These are phyloP conservation scores for Onychomys torridus DNA, from an alignment of 2,797 vertebrate species.

Conservation along the genomic window DNA sequence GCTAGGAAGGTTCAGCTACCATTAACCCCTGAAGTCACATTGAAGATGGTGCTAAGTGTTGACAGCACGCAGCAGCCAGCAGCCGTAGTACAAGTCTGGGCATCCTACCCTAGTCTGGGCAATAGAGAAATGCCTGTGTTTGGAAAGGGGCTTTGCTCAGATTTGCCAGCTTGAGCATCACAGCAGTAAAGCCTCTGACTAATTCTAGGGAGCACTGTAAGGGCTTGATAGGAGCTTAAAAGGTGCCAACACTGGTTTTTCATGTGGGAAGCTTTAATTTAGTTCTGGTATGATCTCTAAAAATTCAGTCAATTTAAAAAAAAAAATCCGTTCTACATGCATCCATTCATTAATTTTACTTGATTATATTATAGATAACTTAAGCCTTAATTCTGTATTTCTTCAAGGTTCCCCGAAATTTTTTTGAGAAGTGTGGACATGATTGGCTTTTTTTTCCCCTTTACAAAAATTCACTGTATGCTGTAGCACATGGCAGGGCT, in stretches of 20 bases:
- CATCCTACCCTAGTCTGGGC: background rate
- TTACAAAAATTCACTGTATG: constrained; percentile 6
- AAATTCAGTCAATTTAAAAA: constrained; percentile 77
- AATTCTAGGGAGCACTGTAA: constrained; percentile 1
- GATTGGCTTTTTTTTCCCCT: constrained; percentile 43
- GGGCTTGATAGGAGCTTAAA: constrained; percentile 51
- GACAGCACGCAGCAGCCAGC: background rate
- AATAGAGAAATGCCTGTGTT: background rate
- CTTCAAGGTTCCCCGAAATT: constrained; percentile 23
- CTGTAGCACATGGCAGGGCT: background rate
- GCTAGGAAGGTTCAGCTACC: background rate
- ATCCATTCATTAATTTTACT: constrained; percentile 73
- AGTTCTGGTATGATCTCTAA: constrained; percentile 73
- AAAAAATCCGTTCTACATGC: constrained; percentile 75
- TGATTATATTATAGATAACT: constrained; percentile 55
- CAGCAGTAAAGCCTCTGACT: constrained; percentile 61
- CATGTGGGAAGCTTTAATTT: constrained; percentile 57
- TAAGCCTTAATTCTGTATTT: constrained; percentile 58
- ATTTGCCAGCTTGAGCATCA: background rate
- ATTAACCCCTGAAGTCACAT: background rate
- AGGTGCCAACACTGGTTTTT: constrained; percentile 64
- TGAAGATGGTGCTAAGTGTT: background rate
- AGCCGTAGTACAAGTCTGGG: background rate
- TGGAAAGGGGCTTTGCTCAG: constrained; percentile 51
- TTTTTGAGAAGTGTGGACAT: constrained; percentile 26